Base-by-base conservation (phyloP, 92 coral and sea anemone species). In the Diadumene lineata region DNA sequence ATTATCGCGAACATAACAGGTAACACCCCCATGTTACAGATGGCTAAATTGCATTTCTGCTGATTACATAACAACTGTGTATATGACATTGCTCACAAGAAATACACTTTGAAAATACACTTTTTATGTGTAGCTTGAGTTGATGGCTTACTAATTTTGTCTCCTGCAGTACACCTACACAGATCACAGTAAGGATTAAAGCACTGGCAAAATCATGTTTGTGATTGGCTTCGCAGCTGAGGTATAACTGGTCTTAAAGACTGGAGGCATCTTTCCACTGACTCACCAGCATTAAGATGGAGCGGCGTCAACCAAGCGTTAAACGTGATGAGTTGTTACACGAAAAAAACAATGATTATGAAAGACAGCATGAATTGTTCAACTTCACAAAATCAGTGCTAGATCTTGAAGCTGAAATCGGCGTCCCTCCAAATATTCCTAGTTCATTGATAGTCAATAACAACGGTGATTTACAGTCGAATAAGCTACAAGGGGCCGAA, bases 351-450 rank as follows among this genome's bases (percentile, higher is more conserved):
- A 27, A 67, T 32, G 28, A 3, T 1, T 58, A 46, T 50, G 32
- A 48, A 13, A 34, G 28, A 18, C 77, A 44, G 1, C 32, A 72
- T 27, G 19, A 72, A 26, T 33, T 72, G 30, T 16, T 56, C 0
- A 22, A 72, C 50, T 72, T 72, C 26, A 72, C 66, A 4, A 29
- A 34, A 32, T 72, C 77, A 11, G 77, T 72, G 30, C 17, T 72
- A n/a, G 64, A 56, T 1, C 33, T 72, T 23, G 77, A 72, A 34
- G 57, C 50, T 11, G 66, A 56, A 17, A 56, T 72, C 55, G 21
- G 10, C n/a, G 66, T 55, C 11, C 33, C 31, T 11, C n/a, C 53
- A 31, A 10, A 30, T 31, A 43, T 23, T 11, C 77, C 29, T 55
- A 72, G 22, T 11, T n/a, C n/a, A n/a, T n/a, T n/a, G n/a, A n/a